phyloP scores from a whole-genome alignment of 2,113 vertebrate species.

The Acanthochromis polyacanthus region DNA sequence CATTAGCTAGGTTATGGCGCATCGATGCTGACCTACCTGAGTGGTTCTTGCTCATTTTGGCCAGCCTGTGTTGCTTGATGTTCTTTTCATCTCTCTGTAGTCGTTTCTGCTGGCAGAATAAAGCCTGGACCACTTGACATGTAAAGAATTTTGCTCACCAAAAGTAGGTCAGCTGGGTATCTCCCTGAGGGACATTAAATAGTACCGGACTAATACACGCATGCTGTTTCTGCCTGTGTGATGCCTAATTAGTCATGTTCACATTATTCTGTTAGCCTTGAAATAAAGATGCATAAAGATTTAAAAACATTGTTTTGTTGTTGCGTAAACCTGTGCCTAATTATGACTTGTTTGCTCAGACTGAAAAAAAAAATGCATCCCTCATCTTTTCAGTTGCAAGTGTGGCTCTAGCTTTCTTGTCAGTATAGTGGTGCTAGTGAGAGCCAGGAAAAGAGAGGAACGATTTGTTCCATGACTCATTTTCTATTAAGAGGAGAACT shows the following conservation, averaged over 20 bases:
- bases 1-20: constrained; percentile 9
- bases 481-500: constrained; percentile 44
- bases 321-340: not conserved
- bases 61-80: constrained; percentile 29
- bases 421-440: constrained; percentile 29
- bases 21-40: constrained; percentile 3
- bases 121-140: constrained; percentile 63
- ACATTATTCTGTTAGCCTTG: constrained; percentile 23
- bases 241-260: constrained; percentile 62
- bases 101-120: constrained; percentile 44
- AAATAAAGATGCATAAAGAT: not conserved
- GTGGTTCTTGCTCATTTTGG: constrained; percentile 4
- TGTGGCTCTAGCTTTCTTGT: constrained; percentile 14
- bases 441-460: constrained; percentile 48
- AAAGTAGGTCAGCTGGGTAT: constrained; percentile 85
- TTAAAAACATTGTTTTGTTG: not conserved
- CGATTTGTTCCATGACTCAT: constrained; percentile 67
- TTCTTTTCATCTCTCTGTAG: constrained; percentile 38
- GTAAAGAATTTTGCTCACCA: constrained; percentile 74
- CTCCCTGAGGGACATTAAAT: constrained; percentile 78
- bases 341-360: not conserved
- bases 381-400: constrained; percentile 15
- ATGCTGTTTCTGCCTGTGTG: constrained; percentile 71
- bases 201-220: constrained; percentile 59
- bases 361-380: not conserved